A percentile compares a stretch with the other conserved stretches of the same genome.
Conservation (phyloP, 30 jellyfish, hydroid and myxozoan species). For the Pelagia noctiluca region DNA sequence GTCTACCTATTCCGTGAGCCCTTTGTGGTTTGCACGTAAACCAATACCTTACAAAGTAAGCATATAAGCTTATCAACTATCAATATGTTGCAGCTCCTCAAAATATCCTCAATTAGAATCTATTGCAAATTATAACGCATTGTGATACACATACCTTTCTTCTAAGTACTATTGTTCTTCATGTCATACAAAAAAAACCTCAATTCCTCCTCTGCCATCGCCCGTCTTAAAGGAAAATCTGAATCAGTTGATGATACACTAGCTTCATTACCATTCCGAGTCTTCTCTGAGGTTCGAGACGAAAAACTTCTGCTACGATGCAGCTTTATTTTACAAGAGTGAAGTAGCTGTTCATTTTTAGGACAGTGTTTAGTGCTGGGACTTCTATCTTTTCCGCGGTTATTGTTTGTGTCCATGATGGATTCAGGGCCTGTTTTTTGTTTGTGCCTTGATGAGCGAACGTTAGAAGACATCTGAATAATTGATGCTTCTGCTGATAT, state of each 20-base stretch:
- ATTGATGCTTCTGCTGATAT: constrained; percentile 49
- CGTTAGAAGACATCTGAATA: no score
- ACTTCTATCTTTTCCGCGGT: constrained; percentile 4
- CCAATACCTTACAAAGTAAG: no score
- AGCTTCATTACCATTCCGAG: not conserved
- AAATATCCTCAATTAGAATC: no score
- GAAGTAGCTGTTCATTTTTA: not conserved
- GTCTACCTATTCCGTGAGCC: no score
- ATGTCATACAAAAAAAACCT: no score
- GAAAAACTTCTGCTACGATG: constrained; percentile 66
- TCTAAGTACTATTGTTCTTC: no score
- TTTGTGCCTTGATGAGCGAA: constrained; percentile 12
- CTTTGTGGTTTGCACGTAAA: no score
- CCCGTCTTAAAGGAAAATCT: constrained; percentile 65
- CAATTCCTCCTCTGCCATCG: constrained; percentile 56
- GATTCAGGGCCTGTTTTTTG: constrained; percentile 9
- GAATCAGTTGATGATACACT: not conserved
- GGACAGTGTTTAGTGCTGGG: constrained; percentile 24
- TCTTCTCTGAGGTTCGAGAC: constrained; percentile 51
- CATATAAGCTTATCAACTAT: no score
- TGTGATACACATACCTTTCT: no score
- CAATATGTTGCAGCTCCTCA: no score
- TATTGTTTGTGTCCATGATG: not conserved
- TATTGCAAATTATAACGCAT: no score
- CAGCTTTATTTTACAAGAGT: constrained; percentile 29